Percentiles rank a stretch among this genome's conserved stretches.
These are phyloP conservation scores for Pipa parva DNA, from an alignment of 2,113 vertebrate genomes.

Conservation along the genomic window DNA sequence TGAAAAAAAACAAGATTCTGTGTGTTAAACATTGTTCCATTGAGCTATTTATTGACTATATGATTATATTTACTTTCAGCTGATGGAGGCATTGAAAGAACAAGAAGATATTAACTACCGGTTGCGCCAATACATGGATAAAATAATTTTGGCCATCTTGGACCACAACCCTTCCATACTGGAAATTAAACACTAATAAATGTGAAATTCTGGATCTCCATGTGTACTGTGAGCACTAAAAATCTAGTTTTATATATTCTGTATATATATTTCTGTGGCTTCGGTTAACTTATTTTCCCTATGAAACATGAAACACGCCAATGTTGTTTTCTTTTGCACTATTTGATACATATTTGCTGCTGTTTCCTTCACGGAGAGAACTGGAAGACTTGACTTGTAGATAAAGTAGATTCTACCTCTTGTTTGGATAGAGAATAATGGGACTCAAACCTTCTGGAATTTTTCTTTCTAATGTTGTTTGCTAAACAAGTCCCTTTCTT, in stretches of 20 bases:
- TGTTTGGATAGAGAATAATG: neutral
- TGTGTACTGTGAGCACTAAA: slow-evolving; percentile 41
- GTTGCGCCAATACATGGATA: slow-evolving; percentile 96
- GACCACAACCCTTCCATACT: slow-evolving; percentile 96
- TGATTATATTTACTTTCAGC: too few species aligned
- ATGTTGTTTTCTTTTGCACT: neutral
- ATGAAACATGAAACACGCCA: neutral
- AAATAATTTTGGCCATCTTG: slow-evolving; percentile 93
- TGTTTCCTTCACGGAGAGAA: slow-evolving; percentile 51
- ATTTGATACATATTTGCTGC: neutral
- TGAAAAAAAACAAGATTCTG: too few species aligned
- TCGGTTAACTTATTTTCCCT: neutral
- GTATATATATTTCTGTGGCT: neutral
- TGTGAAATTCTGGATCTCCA: slow-evolving; percentile 54
- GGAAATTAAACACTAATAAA: slow-evolving; percentile 89
- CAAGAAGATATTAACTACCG: slow-evolving; percentile 95
- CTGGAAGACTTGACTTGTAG: neutral
- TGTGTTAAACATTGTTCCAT: too few species aligned
- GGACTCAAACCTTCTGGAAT: neutral
- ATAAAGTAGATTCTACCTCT: neutral
- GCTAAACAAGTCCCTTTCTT: too few species aligned
- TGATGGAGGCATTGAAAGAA: slow-evolving; percentile 95
- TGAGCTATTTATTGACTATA: too few species aligned
- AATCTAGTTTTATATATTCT: slow-evolving; percentile 9
- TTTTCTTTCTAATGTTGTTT: neutral